phyloP scores from a whole-genome alignment of 2,888 invertebrate genomes.

The Macrosoma leucophasiata region DNA sequence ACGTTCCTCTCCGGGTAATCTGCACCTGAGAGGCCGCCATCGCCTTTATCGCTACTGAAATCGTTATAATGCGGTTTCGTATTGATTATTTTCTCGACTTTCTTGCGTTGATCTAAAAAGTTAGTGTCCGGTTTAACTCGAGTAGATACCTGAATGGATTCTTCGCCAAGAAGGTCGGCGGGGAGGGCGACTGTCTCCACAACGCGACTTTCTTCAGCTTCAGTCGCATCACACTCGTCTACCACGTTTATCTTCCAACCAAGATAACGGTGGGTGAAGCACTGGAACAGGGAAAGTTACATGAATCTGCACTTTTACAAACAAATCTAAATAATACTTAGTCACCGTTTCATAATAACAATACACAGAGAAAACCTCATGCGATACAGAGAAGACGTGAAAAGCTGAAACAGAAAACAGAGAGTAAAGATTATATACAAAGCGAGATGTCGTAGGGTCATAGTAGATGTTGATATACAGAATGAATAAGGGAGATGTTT shows the following conservation, averaged over 20 bases:
- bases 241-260: constrained; percentile 97
- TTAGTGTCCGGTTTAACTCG: constrained; percentile 77
- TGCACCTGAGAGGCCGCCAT: constrained; percentile 47
- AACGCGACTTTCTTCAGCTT: constrained; percentile 72
- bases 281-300: constrained; percentile 69
- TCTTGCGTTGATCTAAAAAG: constrained; percentile 62
- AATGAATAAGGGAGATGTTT: too few relatives aligned
- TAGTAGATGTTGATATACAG: too few relatives aligned
- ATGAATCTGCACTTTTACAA: neutral
- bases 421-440: constrained; percentile 63
- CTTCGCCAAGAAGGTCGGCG: constrained; percentile 54
- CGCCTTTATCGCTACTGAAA: constrained; percentile 62
- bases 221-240: constrained; percentile 83
- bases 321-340: constrained; percentile 14
- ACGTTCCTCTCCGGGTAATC: constrained; percentile 37
- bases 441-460: constrained; percentile 28
- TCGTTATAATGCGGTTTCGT: constrained; percentile 67
- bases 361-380: constrained; percentile 50
- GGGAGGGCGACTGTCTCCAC: constrained; percentile 56
- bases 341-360: constrained; percentile 43
- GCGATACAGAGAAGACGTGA: constrained; percentile 66
- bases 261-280: constrained; percentile 93
- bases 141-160: constrained; percentile 80
- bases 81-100: constrained; percentile 64
- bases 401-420: constrained; percentile 74